Conservation (phyloP, 2,113 vertebrate species). For the Lampris incognitus region DNA sequence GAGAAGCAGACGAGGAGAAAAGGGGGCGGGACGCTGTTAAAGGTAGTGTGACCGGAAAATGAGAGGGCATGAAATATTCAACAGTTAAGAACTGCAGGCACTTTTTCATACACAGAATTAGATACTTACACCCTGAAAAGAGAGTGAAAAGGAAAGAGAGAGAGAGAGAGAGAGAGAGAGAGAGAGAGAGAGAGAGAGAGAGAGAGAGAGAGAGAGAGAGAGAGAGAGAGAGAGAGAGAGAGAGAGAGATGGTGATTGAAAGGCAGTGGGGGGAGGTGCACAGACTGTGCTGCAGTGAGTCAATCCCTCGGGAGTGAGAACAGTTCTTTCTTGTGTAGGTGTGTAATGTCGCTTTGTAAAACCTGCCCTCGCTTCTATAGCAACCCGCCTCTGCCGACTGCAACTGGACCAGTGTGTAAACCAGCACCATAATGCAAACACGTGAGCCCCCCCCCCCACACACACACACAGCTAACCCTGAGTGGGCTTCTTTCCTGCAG, state of each 20-base stretch:
- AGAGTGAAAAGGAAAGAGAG: constrained; percentile 37
- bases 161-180: not conserved
- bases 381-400: constrained; percentile 68
- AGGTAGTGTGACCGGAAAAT: constrained; percentile 64
- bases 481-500: too few species aligned
- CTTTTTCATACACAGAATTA: constrained; percentile 69
- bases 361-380: constrained; percentile 75
- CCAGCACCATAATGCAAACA: constrained; percentile 36
- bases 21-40: constrained; percentile 38
- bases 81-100: constrained; percentile 58
- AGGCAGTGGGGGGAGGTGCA: constrained; percentile 51
- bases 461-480: too few species aligned
- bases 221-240: constrained; percentile 17
- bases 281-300: constrained; percentile 61
- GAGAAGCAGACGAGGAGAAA: constrained; percentile 38
- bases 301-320: constrained; percentile 71
- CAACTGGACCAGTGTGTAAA: constrained; percentile 51
- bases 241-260: constrained; percentile 50
- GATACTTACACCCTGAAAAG: constrained; percentile 57
- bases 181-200: not conserved
- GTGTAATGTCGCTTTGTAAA: constrained; percentile 79
- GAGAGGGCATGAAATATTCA: constrained; percentile 76
- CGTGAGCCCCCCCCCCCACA: not conserved
- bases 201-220: not conserved
- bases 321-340: constrained; percentile 76